phyloP scores from a whole-genome alignment of 2,797 vertebrate species.

The Artibeus lituratus region DNA sequence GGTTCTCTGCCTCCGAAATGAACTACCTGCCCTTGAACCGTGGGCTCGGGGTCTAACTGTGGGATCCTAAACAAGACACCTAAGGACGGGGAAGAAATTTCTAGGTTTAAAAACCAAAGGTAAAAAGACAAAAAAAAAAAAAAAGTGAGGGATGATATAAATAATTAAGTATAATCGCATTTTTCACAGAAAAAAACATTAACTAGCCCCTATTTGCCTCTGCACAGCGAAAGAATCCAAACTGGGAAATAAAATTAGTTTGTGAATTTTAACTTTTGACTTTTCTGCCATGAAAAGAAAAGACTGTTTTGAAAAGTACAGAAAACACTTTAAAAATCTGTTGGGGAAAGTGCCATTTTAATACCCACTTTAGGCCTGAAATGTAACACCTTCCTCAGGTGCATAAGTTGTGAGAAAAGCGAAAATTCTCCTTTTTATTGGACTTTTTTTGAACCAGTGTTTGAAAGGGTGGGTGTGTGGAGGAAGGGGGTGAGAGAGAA shows the following conservation, averaged over 20 bases:
- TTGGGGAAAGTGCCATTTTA: conserved; percentile 30
- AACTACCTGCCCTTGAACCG: background rate
- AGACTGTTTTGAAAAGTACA: conserved; percentile 32
- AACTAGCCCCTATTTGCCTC: background rate
- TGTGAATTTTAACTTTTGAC: conserved; percentile 9
- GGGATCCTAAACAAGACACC: background rate
- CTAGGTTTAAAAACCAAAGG: background rate
- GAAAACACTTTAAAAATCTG: conserved; percentile 28
- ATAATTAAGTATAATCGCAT: background rate
- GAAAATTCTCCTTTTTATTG: conserved; percentile 27
- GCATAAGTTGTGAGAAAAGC: conserved; percentile 15
- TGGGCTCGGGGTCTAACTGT: background rate
- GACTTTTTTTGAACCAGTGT: conserved; percentile 14
- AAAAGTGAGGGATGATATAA: background rate
- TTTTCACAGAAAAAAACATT: conserved; percentile 36
- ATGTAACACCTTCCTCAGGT: conserved; percentile 45
- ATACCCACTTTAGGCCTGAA: conserved; percentile 10
- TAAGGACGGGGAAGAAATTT: background rate
- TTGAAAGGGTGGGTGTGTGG: background rate
- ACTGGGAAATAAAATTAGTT: conserved; percentile 2
- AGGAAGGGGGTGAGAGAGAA: background rate
- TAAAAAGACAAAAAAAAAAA: background rate
- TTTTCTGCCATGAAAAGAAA: conserved; percentile 25
- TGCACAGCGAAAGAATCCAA: background rate
- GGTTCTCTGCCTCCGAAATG: background rate